Conservation (phyloP, 2,797 vertebrate species). For the Epinephelus malabaricus region DNA sequence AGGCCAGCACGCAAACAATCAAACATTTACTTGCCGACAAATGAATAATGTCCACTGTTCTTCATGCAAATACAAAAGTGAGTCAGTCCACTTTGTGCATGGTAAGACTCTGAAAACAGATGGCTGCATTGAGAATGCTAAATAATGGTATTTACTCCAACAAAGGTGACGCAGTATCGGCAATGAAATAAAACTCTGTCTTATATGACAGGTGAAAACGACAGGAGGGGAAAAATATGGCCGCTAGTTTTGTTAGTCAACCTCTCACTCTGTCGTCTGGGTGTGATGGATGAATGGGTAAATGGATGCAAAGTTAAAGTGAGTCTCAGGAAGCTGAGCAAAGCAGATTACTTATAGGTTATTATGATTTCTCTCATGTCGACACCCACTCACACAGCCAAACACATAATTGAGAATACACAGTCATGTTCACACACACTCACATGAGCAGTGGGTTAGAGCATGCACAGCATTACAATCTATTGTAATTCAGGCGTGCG, state of each 20-base stretch:
- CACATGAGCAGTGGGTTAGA: constrained; percentile 35
- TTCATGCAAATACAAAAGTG: constrained; percentile 59
- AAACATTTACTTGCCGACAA: constrained; percentile 71
- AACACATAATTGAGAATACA: constrained; percentile 42
- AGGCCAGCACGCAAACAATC: constrained; percentile 69
- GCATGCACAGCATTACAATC: constrained; percentile 36
- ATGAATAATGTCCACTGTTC: constrained; percentile 70
- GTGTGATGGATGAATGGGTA: constrained; percentile 54
- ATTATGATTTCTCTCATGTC: constrained; percentile 22
- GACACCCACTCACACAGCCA: constrained; percentile 44
- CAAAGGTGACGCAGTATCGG: constrained; percentile 37
- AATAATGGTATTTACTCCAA: constrained; percentile 22
- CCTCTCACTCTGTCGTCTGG: constrained; percentile 8
- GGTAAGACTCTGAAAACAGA: constrained; percentile 51
- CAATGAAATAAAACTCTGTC: constrained; percentile 46
- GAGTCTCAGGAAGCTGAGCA: constrained; percentile 61
- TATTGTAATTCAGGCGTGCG: constrained; percentile 50
- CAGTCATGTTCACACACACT: constrained; percentile 37
- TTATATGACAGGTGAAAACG: constrained; percentile 35
- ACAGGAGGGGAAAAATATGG: constrained; percentile 28
- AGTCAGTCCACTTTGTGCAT: constrained; percentile 43
- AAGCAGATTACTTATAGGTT: constrained; percentile 37
- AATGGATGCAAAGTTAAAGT: constrained; percentile 66
- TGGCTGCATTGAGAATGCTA: constrained; percentile 33
- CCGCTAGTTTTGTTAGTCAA: constrained; percentile 44